Conservation (phyloP, 2,113 vertebrate species). For the Scytalopus superciliaris region DNA sequence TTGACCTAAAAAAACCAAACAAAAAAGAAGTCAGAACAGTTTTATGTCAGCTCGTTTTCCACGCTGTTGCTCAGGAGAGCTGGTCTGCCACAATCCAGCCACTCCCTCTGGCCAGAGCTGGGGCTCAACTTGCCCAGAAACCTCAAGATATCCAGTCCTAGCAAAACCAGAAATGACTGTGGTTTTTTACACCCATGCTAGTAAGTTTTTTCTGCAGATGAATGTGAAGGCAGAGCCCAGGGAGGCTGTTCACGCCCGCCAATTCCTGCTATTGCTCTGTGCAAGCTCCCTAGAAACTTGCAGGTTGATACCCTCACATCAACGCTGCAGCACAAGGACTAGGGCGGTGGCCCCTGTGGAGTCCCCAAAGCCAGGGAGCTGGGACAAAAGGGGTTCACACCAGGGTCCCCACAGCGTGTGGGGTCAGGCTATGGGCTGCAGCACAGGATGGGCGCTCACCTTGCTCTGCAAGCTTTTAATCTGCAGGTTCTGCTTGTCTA, state of each 20-base stretch:
- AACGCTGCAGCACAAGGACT: background rate
- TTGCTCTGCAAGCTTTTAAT: conserved; percentile 85
- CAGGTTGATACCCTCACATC: background rate
- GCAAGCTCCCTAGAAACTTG: background rate
- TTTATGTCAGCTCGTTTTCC: background rate
- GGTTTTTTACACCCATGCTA: background rate
- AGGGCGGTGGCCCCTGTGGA: fast-evolving
- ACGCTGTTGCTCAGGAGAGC: background rate
- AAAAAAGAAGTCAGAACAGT: background rate
- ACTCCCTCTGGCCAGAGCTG: background rate
- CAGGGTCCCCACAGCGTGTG: fast-evolving
- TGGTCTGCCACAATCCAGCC: background rate
- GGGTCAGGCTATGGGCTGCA: background rate
- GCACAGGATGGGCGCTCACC: conserved; percentile 26
- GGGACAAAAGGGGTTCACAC: background rate
- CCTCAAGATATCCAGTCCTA: background rate
- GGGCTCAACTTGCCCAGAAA: background rate
- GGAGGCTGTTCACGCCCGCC: background rate
- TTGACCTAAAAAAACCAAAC: conserved; percentile 50
- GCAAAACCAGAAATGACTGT: background rate
- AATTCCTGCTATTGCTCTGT: background rate
- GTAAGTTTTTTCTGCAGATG: background rate
- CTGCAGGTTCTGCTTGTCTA: conserved; percentile 90
- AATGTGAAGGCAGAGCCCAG: background rate
- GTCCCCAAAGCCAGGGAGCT: background rate